Percentiles rank a stretch among this genome's conserved stretches.
Evolutionary conservation across 2,888 invertebrate genomes (phyloP).

Genomic region (Cephus runcator): DNA sequence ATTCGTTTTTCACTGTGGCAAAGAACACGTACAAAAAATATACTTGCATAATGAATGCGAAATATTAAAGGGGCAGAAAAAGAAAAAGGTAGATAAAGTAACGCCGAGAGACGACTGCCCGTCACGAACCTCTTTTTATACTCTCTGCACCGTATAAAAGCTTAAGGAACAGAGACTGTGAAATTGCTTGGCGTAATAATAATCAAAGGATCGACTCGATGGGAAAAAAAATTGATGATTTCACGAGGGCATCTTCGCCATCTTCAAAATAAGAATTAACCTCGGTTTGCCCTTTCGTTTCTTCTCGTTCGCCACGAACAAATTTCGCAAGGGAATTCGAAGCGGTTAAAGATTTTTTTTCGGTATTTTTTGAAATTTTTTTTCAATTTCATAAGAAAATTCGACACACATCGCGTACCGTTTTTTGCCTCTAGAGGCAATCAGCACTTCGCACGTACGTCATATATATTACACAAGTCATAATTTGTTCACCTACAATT

Average conservation of each 20-base stretch:
- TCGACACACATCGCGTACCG: neutral
- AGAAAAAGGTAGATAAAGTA: neutral
- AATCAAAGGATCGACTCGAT: neutral
- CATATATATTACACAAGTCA: neutral
- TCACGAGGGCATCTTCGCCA: neutral
- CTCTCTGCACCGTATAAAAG: neutral
- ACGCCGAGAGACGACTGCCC: neutral
- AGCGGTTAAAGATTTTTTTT: neutral
- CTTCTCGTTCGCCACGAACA: neutral
- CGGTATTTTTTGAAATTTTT: neutral
- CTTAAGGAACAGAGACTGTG: neutral
- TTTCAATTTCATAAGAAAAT: neutral
- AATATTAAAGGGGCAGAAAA: neutral
- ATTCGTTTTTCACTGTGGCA: neutral
- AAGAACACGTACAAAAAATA: neutral
- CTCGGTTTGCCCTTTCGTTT: neutral
- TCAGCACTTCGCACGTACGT: neutral
- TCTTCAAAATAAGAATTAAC: neutral
- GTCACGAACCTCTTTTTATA: neutral
- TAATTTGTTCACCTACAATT: too few species aligned
- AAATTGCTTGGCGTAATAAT: neutral
- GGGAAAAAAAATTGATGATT: neutral
- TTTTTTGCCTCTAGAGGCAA: neutral
- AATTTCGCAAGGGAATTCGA: neutral
- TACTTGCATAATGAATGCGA: neutral